Base-by-base conservation (phyloP, 1,140 invertebrate species). In the Bicyclus anynana region DNA sequence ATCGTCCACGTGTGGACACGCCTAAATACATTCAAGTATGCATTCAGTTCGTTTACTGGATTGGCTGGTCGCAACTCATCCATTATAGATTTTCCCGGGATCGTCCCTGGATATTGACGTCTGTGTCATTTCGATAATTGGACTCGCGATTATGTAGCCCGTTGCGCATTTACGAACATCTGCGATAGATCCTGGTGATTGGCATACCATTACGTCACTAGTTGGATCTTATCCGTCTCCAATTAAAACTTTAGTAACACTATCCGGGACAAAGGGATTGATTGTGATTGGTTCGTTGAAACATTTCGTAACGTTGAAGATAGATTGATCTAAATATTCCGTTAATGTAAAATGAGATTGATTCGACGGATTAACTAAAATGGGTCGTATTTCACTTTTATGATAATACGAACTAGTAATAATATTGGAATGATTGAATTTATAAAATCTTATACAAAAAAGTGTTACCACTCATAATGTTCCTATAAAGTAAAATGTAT, bases 91-190 rank as follows among this genome's bases (percentile, higher is more conserved):
- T 75, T 80, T 71, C 68, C 65, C 65, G 62, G 71, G 69, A 76
- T 75, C 70, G 75, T 76, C 74, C 69, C 55, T 65, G 50, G 67
- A 75, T 69, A 72, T 68, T 71, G 66, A 73, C 72, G 75, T 75
- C 74, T 80, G 71, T 77, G 74, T 85, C 78, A 83, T 84, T 84
- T 85, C 80, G 80, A 85, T 87, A 87, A 87, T 87, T 87, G 82
- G 81, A 71, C 70, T 68, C 56, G 60, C 69, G 75, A 77, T 83
- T 82, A 84, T 82, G 67, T 72, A 75, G 67, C 70, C 72, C 72
- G 65, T 75, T 73, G 72, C 67, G 76, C 68, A 76, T 79, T 72
- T 33, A 33, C 3, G 3, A 33, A 4, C 29, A 33, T 33, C 29
- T 33, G 29, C 10, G 29, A 33, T 33, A 33, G 29, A 33, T 33